Evolutionary conservation across 2,888 invertebrate species (phyloP), one percentile per base, ranked within the genome.

Genomic region (Limnephilus marmoratus): DNA sequence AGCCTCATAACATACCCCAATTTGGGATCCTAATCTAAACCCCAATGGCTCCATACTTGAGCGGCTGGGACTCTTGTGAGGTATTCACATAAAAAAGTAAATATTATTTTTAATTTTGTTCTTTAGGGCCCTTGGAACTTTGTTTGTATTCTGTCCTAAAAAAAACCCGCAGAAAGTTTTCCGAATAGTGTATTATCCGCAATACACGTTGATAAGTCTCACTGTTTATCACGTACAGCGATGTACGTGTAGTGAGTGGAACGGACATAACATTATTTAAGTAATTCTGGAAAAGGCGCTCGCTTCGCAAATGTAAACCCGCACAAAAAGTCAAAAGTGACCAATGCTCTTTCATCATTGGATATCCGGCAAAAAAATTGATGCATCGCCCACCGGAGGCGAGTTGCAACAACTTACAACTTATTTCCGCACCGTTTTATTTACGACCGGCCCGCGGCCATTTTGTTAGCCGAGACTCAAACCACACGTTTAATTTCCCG

Each of bases 401-500:
- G 90, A n/a, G 85, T n/a, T 45, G 37, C 68, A 37, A 68, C 90
- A 29, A 81, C 29, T 41, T 81, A 81, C 90, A 81, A 81, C 90
- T 81, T 81, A 29, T 81, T 83, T 83, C 90, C 29, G 45, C 81
- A 34, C 90, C 49, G n/a, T 45, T 90, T 83, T 90, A 90, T 90
- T 90, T 90, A 90, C 81, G 82, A 41, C 90, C 83, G 45, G 53
- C 83, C 83, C 24, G 45, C 83, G 90, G 82, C 90, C 90, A 83
- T 90, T 90, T 83, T 90, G 90, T 83, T 34, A 49, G 83, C 90
- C 82, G 90, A 18, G 90, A 90, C 83, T 90, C 83, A 49, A 82
- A 90, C 90, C 90, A 49, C 83, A 83, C 90, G 83, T 53, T 90
- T 90, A 90, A 90, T 90, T 90, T 83, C 90, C 81, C 83, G 83